These are phyloP conservation scores for Pagrus major DNA, from an alignment of 2,113 vertebrate species.

Conservation along the genomic window DNA sequence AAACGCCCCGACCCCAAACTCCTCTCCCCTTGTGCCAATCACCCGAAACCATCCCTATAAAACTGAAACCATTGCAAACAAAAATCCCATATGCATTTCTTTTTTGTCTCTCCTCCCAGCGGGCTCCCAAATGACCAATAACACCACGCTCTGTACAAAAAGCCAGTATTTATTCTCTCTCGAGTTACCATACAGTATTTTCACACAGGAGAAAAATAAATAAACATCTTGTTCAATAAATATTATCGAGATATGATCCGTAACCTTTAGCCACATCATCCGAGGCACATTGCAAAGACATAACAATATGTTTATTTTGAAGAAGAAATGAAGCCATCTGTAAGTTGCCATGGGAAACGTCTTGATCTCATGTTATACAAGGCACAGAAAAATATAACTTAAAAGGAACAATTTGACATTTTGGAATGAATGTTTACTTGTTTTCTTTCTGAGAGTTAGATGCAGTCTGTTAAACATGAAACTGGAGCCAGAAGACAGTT, in stretches of 20 bases:
- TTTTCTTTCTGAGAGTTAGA: background rate
- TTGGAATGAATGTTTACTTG: background rate
- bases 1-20: conserved; percentile 59
- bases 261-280: conserved; percentile 55
- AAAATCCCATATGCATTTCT: conserved; percentile 67
- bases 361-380: conserved; percentile 19
- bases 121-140: conserved; percentile 74
- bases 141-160: conserved; percentile 75
- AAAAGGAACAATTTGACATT: conserved; percentile 20
- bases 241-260: conserved; percentile 76
- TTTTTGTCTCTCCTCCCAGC: conserved; percentile 55
- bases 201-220: conserved; percentile 82
- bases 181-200: conserved; percentile 75
- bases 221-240: conserved; percentile 87
- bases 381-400: background rate
- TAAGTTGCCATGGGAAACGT: conserved; percentile 11
- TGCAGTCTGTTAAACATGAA: background rate
- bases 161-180: conserved; percentile 79
- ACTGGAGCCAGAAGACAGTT: background rate
- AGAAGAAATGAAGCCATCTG: conserved; percentile 18
- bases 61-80: conserved; percentile 71
- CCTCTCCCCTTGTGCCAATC: conserved; percentile 72
- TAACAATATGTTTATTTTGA: conserved; percentile 41
- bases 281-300: conserved; percentile 63
- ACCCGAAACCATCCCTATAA: conserved; percentile 77